Percentiles rank a stretch among this genome's conserved stretches.
These are phyloP conservation scores for Drosophila sp. DNA, from an alignment of 1,140 invertebrate genomes.

Conservation along the genomic window DNA sequence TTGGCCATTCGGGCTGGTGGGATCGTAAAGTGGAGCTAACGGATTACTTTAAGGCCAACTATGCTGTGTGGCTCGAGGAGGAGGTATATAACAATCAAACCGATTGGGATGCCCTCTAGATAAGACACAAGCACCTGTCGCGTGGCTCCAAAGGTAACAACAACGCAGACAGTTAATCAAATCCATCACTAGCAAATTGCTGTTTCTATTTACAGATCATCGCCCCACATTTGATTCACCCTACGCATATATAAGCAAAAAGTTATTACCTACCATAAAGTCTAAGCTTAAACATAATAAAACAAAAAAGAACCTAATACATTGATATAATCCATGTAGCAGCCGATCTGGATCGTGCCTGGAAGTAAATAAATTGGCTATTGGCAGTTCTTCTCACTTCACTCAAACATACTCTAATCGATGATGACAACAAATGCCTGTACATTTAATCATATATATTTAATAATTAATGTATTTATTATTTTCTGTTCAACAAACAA, in stretches of 20 bases:
- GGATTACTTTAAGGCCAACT: slow-evolving; percentile 98
- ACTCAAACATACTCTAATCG: slow-evolving; percentile 43
- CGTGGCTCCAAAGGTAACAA: background rate
- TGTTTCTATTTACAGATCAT: background rate
- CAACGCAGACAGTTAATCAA: background rate
- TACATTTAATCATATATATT: slow-evolving; percentile 52
- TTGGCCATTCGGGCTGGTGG: slow-evolving; percentile 81
- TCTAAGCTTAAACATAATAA: slow-evolving; percentile 60
- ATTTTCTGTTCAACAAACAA: slow-evolving; percentile 37
- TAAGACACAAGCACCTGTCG: background rate
- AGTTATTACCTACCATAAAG: slow-evolving; percentile 67
- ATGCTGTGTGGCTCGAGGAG: slow-evolving; percentile 97
- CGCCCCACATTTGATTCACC: slow-evolving; percentile 6
- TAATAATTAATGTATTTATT: slow-evolving; percentile 68
- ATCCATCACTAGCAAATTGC: background rate
- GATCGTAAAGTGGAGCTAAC: slow-evolving; percentile 90
- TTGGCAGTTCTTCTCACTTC: slow-evolving; percentile 34
- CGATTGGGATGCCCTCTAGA: slow-evolving; percentile 87
- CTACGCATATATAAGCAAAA: slow-evolving; percentile 56
- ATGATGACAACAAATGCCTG: slow-evolving; percentile 43
- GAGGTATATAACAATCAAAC: slow-evolving; percentile 96
- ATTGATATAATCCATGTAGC: slow-evolving; percentile 73
- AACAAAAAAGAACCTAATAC: slow-evolving; percentile 25
- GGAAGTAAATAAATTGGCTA: slow-evolving; percentile 43
- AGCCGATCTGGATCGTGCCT: slow-evolving; percentile 25